Evolutionary conservation across 2,888 invertebrate species (phyloP).

Genomic region (Bellardia bayeri): DNA sequence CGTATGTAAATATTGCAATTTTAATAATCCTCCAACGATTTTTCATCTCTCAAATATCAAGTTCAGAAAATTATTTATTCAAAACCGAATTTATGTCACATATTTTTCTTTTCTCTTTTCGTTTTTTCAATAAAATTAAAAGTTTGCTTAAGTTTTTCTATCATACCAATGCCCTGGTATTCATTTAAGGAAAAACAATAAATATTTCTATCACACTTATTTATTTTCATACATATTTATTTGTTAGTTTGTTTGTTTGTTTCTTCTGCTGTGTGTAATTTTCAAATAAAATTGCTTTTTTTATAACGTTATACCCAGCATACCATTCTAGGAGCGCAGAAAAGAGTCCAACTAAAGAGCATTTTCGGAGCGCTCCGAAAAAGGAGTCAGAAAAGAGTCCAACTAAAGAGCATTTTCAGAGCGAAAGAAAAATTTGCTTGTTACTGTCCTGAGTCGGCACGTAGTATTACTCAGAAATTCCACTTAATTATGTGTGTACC

Average conservation of each 20-base stretch:
- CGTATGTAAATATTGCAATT: background rate
- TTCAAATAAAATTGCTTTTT: background rate
- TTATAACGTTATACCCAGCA: too few relatives aligned
- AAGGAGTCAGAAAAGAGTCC: too few relatives aligned
- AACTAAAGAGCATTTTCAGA: too few relatives aligned
- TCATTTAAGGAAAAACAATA: background rate
- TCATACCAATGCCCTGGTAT: background rate
- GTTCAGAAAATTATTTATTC: background rate
- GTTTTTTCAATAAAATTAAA: background rate
- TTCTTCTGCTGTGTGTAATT: background rate
- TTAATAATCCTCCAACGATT: background rate
- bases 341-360: too few relatives aligned
- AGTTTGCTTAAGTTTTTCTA: background rate
- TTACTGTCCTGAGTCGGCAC: too few relatives aligned
- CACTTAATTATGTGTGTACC: too few relatives aligned
- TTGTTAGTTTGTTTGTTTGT: background rate
- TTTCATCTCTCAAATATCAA: background rate
- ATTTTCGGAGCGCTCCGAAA: too few relatives aligned
- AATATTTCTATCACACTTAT: constrained; percentile 1
- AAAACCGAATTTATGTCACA: background rate
- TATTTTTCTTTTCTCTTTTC: background rate
- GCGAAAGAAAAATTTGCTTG: too few relatives aligned
- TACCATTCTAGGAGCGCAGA: too few relatives aligned
- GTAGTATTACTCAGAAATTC: too few relatives aligned
- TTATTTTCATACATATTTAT: background rate